phyloP scores from a whole-genome alignment of 1,140 invertebrate species.

The Platorchestia sp. region DNA sequence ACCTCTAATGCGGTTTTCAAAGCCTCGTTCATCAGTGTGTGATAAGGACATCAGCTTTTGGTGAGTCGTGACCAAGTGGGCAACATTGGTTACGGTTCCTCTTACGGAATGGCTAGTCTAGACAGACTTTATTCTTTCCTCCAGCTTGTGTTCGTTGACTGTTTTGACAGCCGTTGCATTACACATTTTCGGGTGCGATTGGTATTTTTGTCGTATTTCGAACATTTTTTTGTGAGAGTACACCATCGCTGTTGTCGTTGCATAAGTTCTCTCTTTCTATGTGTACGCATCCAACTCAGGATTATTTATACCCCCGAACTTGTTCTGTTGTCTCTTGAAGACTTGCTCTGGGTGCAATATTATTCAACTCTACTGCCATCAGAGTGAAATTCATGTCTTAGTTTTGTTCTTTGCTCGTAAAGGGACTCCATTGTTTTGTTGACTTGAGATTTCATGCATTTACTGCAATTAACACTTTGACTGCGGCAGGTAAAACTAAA shows the following conservation, averaged over 20 bases:
- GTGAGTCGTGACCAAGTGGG: background rate
- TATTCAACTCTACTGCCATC: background rate
- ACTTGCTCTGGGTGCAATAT: background rate
- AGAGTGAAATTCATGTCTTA: background rate
- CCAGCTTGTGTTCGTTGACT: background rate
- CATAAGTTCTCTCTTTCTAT: background rate
- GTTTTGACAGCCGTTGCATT: no score
- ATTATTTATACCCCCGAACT: background rate
- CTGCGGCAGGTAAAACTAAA: no score
- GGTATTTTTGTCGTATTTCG: background rate
- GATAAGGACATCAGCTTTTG: no score
- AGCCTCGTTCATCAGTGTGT: no score
- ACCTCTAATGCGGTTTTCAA: no score
- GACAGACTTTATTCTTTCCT: background rate
- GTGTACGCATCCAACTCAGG: background rate
- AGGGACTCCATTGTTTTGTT: background rate
- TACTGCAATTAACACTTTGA: no score
- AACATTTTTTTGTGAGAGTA: background rate
- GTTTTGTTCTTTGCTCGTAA: background rate
- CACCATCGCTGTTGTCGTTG: background rate
- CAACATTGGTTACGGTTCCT: background rate
- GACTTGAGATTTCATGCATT: background rate
- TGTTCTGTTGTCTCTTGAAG: background rate
- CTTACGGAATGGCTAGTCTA: background rate
- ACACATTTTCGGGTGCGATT: background rate